Percentiles rank a stretch among this genome's conserved stretches.
Evolutionary conservation across 53 echinoderm and acorn worm genomes (phyloP).

Genomic region (Zoroaster sp.): DNA sequence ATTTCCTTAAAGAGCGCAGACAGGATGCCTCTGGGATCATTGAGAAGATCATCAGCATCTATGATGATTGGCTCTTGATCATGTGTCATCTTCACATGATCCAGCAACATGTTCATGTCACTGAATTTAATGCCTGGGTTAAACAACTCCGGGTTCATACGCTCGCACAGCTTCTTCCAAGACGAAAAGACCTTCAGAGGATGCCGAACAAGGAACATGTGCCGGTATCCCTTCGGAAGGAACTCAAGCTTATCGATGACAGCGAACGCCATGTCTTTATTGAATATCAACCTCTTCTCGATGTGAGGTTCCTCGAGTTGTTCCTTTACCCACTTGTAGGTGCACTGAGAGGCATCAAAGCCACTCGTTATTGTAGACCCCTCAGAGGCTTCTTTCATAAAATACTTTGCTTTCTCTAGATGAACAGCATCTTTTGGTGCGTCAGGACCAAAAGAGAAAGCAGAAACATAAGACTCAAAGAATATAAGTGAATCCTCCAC

Average conservation of each 20-base stretch:
- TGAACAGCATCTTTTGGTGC: too few species aligned
- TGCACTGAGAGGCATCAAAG: neutral
- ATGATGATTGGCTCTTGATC: constrained; percentile 18
- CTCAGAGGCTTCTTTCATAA: too few species aligned
- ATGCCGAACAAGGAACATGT: constrained; percentile 7
- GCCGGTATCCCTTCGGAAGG: neutral
- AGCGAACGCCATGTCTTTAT: neutral
- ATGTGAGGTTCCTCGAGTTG: neutral
- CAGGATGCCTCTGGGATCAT: constrained; percentile 11
- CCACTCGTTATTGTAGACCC: too few species aligned
- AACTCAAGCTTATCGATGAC: neutral
- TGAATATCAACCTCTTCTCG: neutral
- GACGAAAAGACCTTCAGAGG: constrained; percentile 8
- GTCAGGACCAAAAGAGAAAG: too few species aligned
- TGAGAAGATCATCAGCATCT: constrained; percentile 38
- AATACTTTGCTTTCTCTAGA: too few species aligned
- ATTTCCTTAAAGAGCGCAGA: constrained; percentile 10
- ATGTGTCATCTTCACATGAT: neutral
- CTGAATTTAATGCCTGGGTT: neutral
- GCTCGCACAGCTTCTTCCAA: neutral
- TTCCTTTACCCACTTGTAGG: neutral
- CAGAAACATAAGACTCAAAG: too few species aligned
- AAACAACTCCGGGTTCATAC: neutral
- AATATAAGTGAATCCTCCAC: too few species aligned
- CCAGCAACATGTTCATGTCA: neutral